Evolutionary conservation across 2,113 vertebrate species (phyloP), one percentile per base, ranked within the genome.

Genomic region (Cepphus grylle): DNA sequence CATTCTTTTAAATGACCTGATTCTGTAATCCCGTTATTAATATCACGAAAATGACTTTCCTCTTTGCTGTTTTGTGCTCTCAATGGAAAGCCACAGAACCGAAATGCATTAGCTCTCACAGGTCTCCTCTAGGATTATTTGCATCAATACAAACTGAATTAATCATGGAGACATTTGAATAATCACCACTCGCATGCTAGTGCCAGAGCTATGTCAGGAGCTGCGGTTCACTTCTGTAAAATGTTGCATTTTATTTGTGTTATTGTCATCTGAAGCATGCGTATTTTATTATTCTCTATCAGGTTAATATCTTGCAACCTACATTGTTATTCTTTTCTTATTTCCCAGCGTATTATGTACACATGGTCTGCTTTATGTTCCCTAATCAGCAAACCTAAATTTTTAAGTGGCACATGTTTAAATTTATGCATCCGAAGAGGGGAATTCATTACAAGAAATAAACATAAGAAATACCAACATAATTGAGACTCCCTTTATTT

Each of bases 11-110:
- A 98, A 97, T 97, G 98, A 98, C 98, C 98, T 98, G 98, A 97
- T 98, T 98, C 97, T 98, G 97, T 98, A 98, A 98, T 98, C 96
- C 96, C 95, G 97, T 98, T 98, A 98, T 98, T 98, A 98, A 98
- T 98, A 98, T 98, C 96, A 98, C 90, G 92, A 97, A 98, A 98
- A 98, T 97, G 40, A 97, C 97, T 98, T 98, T 98, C 97, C 96
- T 98, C 96, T 92, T 92, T 94, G 94, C 97, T 95, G 92, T 97
- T 98, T 96, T 94, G 90, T 96, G 94, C 97, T 98, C 97, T 98
- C 98, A 96, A 90, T 97, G 96, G 97, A 96, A 98, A 98, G 86
- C 88, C 96, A 95, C 96, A 94, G 97, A 95, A 98, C 89, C 80
- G 95, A 97, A 97, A 97, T 97, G 97, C 97, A 98, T 98, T 97